Base-by-base conservation (phyloP, 2,797 vertebrate genomes). In the Sorex maritimensis region DNA sequence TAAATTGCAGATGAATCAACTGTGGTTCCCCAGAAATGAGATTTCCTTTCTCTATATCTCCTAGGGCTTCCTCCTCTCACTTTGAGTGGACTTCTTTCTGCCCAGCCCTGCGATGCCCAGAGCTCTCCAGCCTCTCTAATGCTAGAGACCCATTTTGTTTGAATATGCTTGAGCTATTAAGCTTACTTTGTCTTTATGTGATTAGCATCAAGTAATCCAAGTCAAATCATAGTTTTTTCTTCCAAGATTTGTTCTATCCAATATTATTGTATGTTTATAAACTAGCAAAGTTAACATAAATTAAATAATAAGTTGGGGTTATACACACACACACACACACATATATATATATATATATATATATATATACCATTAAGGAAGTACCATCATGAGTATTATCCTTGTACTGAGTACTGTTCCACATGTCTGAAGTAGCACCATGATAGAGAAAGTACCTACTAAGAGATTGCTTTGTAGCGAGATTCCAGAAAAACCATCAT, bases 191-290 rank as follows among this genome's bases (percentile, higher is more conserved):
- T 34, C 24, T 78, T 81, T 92, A n/a, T 1, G 34, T 73, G 30
- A 88, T 5, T 52, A 52, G 8, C 19, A 17, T 73, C n/a, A 65
- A n/a, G 34, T 71, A 78, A 61, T 71, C 10, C 79, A n/a, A 81
- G 49, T 38, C 91, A 63, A 83, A 71, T 17, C 46, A 1, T 38
- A 72, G 9, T 26, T 75, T 52, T 74, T 63, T 75, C 61, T 74
- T 63, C 17, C 13, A 24, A 85, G 9, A 75, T 86, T 79, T 85
- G 11, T 71, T 13, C 12, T 82, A 24, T n/a, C 65, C 24, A 30
- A 68, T 81, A 44, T 67, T 65, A 74, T 9, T 77, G 55, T 28
- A 28, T 58, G 72, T 69, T 92, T 90, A 73, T 23, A 78, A 93
- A 68, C 63, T 30, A 61, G 15, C 19, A 78, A 81, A 90, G 90